Evolutionary conservation across 92 coral and sea anemone species (phyloP).

Genomic region (Phenganax stokvisi): DNA sequence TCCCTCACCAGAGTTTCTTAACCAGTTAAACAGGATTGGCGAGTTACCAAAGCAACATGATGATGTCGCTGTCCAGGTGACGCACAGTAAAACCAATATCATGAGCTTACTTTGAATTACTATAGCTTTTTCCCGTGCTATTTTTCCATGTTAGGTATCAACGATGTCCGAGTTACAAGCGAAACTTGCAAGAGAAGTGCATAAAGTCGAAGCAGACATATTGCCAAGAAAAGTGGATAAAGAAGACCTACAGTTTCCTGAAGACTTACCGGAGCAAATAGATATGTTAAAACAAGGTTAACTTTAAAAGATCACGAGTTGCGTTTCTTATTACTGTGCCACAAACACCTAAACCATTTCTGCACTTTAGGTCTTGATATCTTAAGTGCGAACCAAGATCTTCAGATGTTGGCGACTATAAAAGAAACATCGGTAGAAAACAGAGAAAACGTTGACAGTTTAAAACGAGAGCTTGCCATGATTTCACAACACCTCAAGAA

Average conservation of each 20-base stretch:
- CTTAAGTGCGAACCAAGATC: conserved; percentile 57
- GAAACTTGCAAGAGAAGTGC: conserved; percentile 49
- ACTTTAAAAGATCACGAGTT: conserved; percentile 12
- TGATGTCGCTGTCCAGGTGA: conserved; percentile 55
- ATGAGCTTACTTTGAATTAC: neutral
- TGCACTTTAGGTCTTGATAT: conserved; percentile 52
- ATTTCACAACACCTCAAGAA: conserved; percentile 71
- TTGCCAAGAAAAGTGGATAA: conserved; percentile 74
- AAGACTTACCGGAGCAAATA: conserved; percentile 64
- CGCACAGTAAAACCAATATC: neutral
- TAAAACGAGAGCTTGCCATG: conserved; percentile 73
- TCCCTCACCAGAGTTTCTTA: conserved; percentile 83
- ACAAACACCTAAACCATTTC: neutral
- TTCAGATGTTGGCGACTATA: conserved; percentile 54
- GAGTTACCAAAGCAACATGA: conserved; percentile 70
- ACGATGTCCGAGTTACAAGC: conserved; percentile 56
- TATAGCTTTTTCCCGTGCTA: neutral
- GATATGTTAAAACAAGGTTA: conserved; percentile 50
- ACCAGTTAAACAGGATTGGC: conserved; percentile 75
- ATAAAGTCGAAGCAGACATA: conserved; percentile 52
- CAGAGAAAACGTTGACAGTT: conserved; percentile 67
- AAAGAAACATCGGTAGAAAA: conserved; percentile 59
- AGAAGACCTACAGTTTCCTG: conserved; percentile 59
- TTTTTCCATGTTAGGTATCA: conserved; percentile 25
- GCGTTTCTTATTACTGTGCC: neutral